Base-by-base conservation (phyloP, 2,797 vertebrate genomes). In the Onychomys torridus region DNA sequence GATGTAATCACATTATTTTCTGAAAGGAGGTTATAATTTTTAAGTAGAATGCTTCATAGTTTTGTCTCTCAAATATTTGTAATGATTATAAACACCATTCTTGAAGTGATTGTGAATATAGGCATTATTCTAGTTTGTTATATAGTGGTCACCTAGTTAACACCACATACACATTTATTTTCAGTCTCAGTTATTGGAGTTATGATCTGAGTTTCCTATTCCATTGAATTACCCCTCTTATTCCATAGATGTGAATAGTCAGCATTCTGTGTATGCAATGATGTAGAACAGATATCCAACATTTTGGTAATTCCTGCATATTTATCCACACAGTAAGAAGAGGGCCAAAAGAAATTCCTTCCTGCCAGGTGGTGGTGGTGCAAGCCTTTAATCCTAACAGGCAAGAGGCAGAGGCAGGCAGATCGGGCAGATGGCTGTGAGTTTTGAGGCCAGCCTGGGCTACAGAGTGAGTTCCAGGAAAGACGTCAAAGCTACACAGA, bases 41-140 rank as follows among this genome's bases (percentile, higher is more conserved):
- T 65, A 77, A 71, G 55, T 55, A 89, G 43, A 49, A 83, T 88
- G 79, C 21, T 91, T 82, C 55, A 71, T 63, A 71, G 2, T 19
- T 89, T 49, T 21, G 93, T 83, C 17, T 91, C 43, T 52, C 13
- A 94, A 65, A n/a, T 84, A 63, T 76, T 91, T 94, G 5, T 93
- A 71, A 55, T 63, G 5, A 6, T 90, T 32, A 82, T 40, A 57
- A 93, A 76, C 5, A 40, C 19, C 11, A 46, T 43, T 32, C 9
- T 13, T 81, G 2, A 27, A 81, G 52, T 73, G 16, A 91, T 14
- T 91, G 34, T 71, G 83, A 78, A 59, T 75, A 16, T 65, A 34
- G 17, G 23, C 71, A 59, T 29, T 52, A 85, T 69, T 93, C n/a
- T 23, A 34, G 3, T 61, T 17, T 71, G 59, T 37, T 91, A 79